These are phyloP conservation scores for Indicator maculatus DNA, from an alignment of 2,113 vertebrate genomes.

Conservation along the genomic window DNA sequence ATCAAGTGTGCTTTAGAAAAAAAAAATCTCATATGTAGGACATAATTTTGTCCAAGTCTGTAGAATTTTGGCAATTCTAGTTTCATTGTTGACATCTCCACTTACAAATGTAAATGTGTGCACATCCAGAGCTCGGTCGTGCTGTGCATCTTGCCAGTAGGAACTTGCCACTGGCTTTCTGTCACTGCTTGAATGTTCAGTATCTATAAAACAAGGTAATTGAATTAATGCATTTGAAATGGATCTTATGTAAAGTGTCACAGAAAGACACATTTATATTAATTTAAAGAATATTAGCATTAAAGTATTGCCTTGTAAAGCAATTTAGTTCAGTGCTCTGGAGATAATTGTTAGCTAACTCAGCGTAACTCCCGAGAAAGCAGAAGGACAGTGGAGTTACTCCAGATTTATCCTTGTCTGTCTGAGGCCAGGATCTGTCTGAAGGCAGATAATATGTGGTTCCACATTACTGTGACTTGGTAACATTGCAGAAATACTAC, in stretches of 20 bases:
- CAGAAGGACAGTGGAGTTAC: neutral
- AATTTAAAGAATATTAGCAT: conserved; percentile 6
- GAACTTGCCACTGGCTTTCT: neutral
- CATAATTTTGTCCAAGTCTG: neutral
- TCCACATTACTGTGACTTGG: neutral
- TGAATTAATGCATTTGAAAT: conserved; percentile 6
- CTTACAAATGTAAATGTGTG: neutral
- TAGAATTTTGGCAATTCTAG: neutral
- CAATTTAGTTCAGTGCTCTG: neutral
- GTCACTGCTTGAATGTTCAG: neutral
- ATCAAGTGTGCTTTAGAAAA: neutral
- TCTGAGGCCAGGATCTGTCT: neutral
- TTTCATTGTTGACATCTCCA: neutral
- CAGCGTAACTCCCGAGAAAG: neutral
- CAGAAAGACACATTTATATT: neutral
- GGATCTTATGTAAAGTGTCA: neutral
- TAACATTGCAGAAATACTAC: neutral
- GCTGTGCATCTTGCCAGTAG: neutral
- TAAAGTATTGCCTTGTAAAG: neutral
- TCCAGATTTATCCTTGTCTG: neutral
- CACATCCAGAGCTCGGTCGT: neutral
- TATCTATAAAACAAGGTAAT: conserved; percentile 6
- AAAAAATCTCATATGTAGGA: neutral
- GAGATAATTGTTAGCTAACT: neutral
- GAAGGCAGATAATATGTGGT: neutral